Conservation (phyloP, 2,113 vertebrate genomes). For the Mormyrus iriodes region DNA sequence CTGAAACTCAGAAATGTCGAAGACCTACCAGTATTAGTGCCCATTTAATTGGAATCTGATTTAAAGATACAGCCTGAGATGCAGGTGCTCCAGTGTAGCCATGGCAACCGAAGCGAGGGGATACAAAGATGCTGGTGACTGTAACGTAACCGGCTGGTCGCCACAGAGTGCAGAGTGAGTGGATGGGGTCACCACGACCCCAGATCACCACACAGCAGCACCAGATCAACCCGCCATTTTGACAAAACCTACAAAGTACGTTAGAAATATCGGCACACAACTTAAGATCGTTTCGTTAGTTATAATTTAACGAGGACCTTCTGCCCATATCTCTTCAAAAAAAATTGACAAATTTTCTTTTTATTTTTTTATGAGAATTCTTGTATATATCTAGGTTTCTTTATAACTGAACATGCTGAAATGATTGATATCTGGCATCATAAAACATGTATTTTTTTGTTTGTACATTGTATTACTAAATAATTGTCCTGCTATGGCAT, state of each 20-base stretch:
- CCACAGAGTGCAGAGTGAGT: background rate
- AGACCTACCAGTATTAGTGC: background rate
- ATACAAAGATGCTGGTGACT: background rate
- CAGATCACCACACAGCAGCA: background rate
- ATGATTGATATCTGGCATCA: background rate
- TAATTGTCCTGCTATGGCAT: background rate
- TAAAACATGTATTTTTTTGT: background rate
- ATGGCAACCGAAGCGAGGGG: background rate
- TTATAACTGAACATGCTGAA: background rate
- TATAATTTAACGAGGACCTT: background rate
- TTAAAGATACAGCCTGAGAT: background rate
- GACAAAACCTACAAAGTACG: background rate
- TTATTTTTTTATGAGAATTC: slow-evolving; percentile 1
- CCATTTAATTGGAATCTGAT: background rate
- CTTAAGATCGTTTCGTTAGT: background rate
- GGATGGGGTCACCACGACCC: background rate
- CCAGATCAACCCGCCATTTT: background rate
- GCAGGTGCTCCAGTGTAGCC: background rate
- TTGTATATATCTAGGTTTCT: background rate
- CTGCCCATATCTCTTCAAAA: background rate
- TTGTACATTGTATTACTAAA: background rate
- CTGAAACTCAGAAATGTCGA: background rate
- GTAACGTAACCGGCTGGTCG: background rate
- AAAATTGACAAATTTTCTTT: background rate
- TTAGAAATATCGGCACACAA: background rate